These are phyloP conservation scores for Trichogramma dendrolimi DNA, from an alignment of 2,888 invertebrate species.

Conservation along the genomic window DNA sequence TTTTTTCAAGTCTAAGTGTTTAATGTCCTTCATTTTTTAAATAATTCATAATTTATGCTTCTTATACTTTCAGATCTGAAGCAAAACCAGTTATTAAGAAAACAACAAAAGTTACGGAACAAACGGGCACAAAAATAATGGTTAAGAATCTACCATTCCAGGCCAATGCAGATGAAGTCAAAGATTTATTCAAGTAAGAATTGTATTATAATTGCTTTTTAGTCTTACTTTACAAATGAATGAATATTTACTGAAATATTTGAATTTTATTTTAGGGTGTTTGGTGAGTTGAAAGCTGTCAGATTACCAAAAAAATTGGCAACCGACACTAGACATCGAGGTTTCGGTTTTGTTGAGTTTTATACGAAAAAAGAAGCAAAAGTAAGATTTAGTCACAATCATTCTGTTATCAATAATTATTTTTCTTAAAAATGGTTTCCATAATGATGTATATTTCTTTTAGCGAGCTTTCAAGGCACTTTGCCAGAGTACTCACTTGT, in stretches of 20 bases:
- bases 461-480: conserved; percentile 88
- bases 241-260: conserved; percentile 14
- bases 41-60: conserved; percentile 7
- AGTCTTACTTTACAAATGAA: conserved; percentile 29
- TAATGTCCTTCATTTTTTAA: neutral
- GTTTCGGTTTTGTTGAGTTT: conserved; percentile 96
- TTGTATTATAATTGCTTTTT: neutral
- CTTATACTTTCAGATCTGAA: conserved; percentile 56
- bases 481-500: conserved; percentile 96
- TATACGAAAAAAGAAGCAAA: conserved; percentile 85
- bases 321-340: conserved; percentile 79
- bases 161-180: conserved; percentile 76
- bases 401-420: conserved; percentile 1
- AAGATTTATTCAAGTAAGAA: conserved; percentile 82
- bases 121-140: conserved; percentile 83
- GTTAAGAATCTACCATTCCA: conserved; percentile 96
- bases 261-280: conserved; percentile 62
- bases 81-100: conserved; percentile 59
- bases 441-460: conserved; percentile 31
- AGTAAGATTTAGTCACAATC: conserved; percentile 54
- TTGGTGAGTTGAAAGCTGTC: conserved; percentile 87
- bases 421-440: neutral
- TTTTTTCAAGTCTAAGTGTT: conserved; percentile 4
- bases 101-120: conserved; percentile 57
- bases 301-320: conserved; percentile 86